phyloP scores from a whole-genome alignment of 30 jellyfish, hydroid and myxozoan species.

The Phacellophora camtschatica region DNA sequence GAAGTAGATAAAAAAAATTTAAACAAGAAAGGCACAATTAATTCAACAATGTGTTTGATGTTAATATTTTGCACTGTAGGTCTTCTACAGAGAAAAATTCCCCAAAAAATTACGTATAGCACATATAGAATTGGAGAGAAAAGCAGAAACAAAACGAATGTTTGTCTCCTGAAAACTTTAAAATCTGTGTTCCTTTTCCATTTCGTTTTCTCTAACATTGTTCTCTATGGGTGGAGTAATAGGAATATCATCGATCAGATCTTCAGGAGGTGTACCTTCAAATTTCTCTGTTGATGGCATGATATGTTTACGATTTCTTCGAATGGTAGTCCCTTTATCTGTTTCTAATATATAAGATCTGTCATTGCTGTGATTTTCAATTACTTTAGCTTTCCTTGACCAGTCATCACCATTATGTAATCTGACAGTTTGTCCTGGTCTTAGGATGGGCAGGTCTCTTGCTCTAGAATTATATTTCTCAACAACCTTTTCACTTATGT shows the following conservation, averaged over 20 bases:
- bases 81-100: no score
- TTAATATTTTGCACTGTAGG: no score
- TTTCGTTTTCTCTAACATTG: no score
- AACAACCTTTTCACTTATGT: neutral
- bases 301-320: slow-evolving; percentile 49
- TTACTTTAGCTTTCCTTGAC: slow-evolving; percentile 14
- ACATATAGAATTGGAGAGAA: no score
- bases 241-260: neutral
- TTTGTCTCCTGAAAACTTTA: no score
- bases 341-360: slow-evolving; percentile 25
- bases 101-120: no score
- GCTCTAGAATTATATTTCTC: neutral
- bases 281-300: slow-evolving; percentile 6
- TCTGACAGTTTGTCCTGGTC: slow-evolving; percentile 28
- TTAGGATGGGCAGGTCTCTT: neutral
- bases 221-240: no score
- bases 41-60: no score
- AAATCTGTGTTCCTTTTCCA: no score
- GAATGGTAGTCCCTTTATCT: slow-evolving; percentile 10
- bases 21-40: no score
- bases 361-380: neutral
- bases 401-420: slow-evolving; percentile 13
- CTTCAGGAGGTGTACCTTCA: neutral
- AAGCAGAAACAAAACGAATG: no score
- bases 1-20: no score